Evolutionary conservation across 2,797 vertebrate genomes (phyloP).

Genomic region (Rhadinocentrus ornatus): DNA sequence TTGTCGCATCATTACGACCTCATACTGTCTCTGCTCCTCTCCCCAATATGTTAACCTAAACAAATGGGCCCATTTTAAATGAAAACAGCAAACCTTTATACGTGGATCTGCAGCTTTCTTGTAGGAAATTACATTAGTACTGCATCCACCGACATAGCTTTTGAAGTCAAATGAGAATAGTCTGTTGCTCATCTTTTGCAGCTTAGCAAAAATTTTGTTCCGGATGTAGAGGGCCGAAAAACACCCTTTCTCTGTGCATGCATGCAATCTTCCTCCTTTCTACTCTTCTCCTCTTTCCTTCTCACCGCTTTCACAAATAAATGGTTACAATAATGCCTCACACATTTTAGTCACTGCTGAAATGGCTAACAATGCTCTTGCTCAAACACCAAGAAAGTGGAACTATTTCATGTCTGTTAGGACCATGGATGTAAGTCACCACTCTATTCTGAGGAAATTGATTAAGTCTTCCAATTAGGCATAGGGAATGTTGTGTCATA

Average conservation of each 20-base stretch:
- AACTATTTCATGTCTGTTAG: constrained; percentile 57
- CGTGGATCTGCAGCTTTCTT: constrained; percentile 34
- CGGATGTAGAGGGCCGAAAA: constrained; percentile 75
- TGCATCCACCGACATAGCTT: constrained; percentile 43
- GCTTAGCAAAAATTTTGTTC: constrained; percentile 74
- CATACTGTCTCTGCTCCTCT: constrained; percentile 33
- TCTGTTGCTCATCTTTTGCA: constrained; percentile 63
- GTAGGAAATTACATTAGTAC: constrained; percentile 28
- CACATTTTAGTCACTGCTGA: constrained; percentile 65
- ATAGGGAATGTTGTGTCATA: constrained; percentile 76
- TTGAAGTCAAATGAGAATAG: constrained; percentile 71
- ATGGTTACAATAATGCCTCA: constrained; percentile 73
- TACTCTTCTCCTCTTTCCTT: constrained; percentile 46
- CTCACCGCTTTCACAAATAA: constrained; percentile 69
- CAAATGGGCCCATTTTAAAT: constrained; percentile 42
- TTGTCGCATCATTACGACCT: constrained; percentile 77
- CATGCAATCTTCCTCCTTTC: constrained; percentile 61
- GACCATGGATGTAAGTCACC: constrained; percentile 58
- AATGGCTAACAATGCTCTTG: not conserved
- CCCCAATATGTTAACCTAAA: constrained; percentile 31
- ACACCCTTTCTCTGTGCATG: constrained; percentile 63
- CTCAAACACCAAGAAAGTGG: constrained; percentile 53
- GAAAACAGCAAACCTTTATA: constrained; percentile 32
- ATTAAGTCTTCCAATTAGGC: constrained; percentile 79
- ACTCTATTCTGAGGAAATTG: constrained; percentile 70